phyloP scores from a whole-genome alignment of 2,797 vertebrate genomes.

The Tragelaphus oryx region DNA sequence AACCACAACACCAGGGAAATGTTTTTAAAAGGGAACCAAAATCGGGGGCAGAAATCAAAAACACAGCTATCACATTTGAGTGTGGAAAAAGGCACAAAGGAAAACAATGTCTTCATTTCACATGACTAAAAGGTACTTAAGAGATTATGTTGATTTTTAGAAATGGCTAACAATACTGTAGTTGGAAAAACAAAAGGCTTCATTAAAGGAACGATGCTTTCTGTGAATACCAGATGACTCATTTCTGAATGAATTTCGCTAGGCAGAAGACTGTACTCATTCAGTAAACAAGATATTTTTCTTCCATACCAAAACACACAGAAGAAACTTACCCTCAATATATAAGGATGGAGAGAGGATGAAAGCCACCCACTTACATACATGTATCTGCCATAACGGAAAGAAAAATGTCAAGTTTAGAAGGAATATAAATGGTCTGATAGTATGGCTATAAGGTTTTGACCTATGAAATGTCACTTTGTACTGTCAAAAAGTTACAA shows the following conservation, averaged over 20 bases:
- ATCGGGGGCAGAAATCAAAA: constrained; percentile 35
- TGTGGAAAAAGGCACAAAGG: neutral
- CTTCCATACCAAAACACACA: neutral
- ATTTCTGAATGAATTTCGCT: neutral
- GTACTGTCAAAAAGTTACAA: neutral
- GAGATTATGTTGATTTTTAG: constrained; percentile 8
- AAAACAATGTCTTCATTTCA: constrained; percentile 6
- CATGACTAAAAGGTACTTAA: constrained; percentile 4
- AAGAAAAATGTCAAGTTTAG: neutral
- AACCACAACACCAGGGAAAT: neutral
- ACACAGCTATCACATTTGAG: neutral
- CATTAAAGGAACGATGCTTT: neutral
- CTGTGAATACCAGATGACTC: neutral
- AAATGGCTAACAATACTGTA: neutral
- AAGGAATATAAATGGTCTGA: neutral
- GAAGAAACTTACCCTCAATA: neutral
- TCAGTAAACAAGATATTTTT: neutral
- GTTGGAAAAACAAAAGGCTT: neutral
- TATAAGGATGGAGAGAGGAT: neutral
- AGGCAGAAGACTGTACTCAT: neutral
- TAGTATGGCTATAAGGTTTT: neutral
- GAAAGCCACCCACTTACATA: neutral
- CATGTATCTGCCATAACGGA: neutral
- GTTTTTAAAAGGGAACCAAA: neutral
- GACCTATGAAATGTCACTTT: neutral